Conservation (phyloP, 2,888 invertebrate genomes). For the Netelia virgata region DNA sequence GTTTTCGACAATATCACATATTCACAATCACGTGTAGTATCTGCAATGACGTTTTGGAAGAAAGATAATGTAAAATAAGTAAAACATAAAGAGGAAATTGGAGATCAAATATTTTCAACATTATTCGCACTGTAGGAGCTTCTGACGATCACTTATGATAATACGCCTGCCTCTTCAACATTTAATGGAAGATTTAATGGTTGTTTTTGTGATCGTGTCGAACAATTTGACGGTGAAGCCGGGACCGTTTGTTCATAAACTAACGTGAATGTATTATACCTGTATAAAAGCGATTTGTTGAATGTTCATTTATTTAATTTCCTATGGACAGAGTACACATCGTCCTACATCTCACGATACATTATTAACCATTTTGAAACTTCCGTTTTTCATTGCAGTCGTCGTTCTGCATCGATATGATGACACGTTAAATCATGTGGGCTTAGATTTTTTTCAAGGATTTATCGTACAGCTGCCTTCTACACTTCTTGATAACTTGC, state of each 20-base stretch:
- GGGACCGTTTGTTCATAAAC: conserved; percentile 62
- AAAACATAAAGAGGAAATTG: conserved; percentile 41
- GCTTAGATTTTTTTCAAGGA: neutral
- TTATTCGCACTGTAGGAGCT: conserved; percentile 62
- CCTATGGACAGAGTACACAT: conserved; percentile 4
- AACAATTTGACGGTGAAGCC: conserved; percentile 57
- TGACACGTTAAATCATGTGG: neutral
- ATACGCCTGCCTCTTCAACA: conserved; percentile 61
- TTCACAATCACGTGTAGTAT: conserved; percentile 29
- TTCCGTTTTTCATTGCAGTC: neutral
- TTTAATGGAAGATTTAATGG: conserved; percentile 61
- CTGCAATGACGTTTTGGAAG: conserved; percentile 65
- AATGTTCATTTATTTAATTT: conserved; percentile 57
- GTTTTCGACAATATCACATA: conserved; percentile 48
- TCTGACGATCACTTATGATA: conserved; percentile 67
- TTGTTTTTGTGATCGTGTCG: conserved; percentile 64
- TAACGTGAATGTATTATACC: conserved; percentile 78
- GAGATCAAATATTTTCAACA: conserved; percentile 57
- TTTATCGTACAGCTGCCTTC: neutral
- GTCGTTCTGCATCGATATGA: neutral
- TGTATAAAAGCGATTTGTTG: conserved; percentile 75
- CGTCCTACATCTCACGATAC: neutral
- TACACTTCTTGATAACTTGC: neutral
- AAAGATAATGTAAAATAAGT: conserved; percentile 54
- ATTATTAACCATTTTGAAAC: neutral